Conservation (phyloP, 2,113 vertebrate species). For the Laticauda laticaudata region DNA sequence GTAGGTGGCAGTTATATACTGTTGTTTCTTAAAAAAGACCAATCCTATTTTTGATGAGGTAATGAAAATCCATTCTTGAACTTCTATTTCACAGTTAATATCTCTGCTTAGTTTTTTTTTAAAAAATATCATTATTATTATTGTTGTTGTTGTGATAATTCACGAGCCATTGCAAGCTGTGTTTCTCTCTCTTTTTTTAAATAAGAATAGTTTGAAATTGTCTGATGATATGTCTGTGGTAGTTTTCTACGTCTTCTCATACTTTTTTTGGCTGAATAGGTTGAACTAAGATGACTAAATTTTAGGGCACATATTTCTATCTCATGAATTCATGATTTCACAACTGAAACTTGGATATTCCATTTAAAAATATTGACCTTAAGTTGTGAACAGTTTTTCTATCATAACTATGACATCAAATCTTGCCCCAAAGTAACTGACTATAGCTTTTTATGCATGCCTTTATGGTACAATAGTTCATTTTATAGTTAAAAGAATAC, state of each 20-base stretch:
- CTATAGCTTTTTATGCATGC: not conserved
- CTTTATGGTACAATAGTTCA: not conserved
- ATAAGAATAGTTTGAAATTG: not conserved
- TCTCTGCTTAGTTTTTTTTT: not conserved
- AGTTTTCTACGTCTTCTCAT: constrained; percentile 29
- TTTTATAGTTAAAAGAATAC: constrained; percentile 18
- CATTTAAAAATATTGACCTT: constrained; percentile 43
- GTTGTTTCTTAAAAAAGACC: not conserved
- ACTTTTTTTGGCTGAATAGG: constrained; percentile 36
- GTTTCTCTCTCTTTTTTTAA: constrained; percentile 19
- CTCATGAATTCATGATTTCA: constrained; percentile 53
- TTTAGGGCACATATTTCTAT: constrained; percentile 47
- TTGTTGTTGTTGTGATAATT: not conserved
- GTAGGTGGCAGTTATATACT: not conserved
- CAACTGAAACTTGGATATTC: constrained; percentile 48
- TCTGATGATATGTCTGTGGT: not conserved
- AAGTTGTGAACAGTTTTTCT: constrained; percentile 30
- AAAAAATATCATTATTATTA: not conserved
- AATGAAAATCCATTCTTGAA: not conserved
- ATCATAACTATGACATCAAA: not conserved
- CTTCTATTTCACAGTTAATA: not conserved
- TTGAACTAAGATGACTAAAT: constrained; percentile 35
- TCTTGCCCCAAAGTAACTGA: not conserved
- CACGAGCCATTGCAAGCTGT: not conserved
- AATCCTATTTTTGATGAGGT: constrained; percentile 12